These are phyloP conservation scores for Crossaster papposus DNA, from an alignment of 53 echinoderm and acorn worm genomes.

Conservation along the genomic window DNA sequence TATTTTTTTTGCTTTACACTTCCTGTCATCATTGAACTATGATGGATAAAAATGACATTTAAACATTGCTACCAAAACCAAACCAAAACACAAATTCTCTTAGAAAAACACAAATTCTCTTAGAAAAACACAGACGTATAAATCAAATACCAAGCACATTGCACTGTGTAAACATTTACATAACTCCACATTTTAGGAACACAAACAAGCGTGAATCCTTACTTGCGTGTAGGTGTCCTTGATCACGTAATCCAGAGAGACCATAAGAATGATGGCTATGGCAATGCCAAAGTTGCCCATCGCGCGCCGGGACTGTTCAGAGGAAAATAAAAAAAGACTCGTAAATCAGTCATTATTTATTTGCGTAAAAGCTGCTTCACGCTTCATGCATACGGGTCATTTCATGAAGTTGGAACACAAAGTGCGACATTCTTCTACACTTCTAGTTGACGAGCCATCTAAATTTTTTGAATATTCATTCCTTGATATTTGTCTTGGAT, in stretches of 20 bases:
- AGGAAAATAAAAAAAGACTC: not conserved
- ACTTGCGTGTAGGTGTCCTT: slow-evolving; percentile 83
- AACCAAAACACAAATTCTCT: not conserved
- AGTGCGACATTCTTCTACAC: too few relatives aligned
- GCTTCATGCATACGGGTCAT: too few relatives aligned
- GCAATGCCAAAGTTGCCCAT: slow-evolving; percentile 89
- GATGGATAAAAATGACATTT: not conserved
- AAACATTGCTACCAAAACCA: not conserved
- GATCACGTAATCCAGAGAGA: slow-evolving; percentile 69
- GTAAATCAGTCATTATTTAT: not conserved
- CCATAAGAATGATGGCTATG: slow-evolving; percentile 94
- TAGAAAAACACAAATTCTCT: not conserved
- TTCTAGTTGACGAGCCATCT: too few relatives aligned
- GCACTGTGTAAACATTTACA: slow-evolving; percentile 20
- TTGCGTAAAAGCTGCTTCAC: not conserved
- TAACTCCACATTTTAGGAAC: slow-evolving; percentile 1
- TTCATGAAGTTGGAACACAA: too few relatives aligned
- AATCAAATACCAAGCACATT: slow-evolving; percentile 26
- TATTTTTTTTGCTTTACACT: not conserved
- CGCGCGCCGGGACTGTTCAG: slow-evolving; percentile 67
- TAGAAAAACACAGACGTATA: not conserved
- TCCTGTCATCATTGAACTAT: not conserved
- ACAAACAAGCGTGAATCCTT: slow-evolving; percentile 23
- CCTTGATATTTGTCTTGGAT: too few relatives aligned
- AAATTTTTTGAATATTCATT: too few relatives aligned